Percentiles rank a stretch among this genome's conserved stretches.
phyloP scores from a whole-genome alignment of 2,888 invertebrate genomes.

The Stenodema calcarata region DNA sequence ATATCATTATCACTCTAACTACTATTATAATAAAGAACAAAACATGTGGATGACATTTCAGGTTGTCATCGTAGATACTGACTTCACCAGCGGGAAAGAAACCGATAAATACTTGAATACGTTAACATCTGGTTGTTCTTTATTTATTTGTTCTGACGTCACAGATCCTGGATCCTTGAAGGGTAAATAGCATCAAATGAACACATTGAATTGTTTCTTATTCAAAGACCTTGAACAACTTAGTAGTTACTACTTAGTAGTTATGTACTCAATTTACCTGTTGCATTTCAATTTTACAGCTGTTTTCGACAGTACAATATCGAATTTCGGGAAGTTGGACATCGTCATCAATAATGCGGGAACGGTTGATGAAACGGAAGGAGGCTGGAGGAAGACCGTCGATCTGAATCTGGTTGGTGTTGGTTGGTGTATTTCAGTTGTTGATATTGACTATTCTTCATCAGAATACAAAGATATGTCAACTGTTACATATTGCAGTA shows the following conservation, averaged over 20 bases:
- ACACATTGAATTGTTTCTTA: not conserved
- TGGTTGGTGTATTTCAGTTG: no score
- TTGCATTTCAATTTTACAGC: not conserved
- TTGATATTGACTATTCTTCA: no score
- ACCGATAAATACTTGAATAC: not conserved
- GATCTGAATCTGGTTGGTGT: conserved; percentile 8
- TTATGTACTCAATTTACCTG: not conserved
- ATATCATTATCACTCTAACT: no score
- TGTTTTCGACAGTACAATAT: not conserved
- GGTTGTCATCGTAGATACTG: conserved; percentile 5
- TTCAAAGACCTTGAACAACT: not conserved
- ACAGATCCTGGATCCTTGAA: not conserved
- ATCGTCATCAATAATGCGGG: conserved; percentile 29
- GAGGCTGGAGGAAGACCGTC: not conserved
- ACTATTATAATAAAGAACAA: no score
- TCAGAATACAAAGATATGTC: no score
- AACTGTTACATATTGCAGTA: no score
- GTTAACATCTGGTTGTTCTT: not conserved
- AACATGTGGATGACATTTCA: not conserved
- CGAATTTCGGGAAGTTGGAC: conserved; percentile 8
- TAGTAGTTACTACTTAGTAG: not conserved
- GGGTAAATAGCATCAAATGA: not conserved
- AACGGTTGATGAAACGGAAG: conserved; percentile 15
- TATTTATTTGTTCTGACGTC: not conserved
- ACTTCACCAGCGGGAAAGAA: not conserved